These are phyloP conservation scores for Poeciliopsis turneri DNA, from an alignment of 2,797 vertebrate genomes.

Conservation along the genomic window DNA sequence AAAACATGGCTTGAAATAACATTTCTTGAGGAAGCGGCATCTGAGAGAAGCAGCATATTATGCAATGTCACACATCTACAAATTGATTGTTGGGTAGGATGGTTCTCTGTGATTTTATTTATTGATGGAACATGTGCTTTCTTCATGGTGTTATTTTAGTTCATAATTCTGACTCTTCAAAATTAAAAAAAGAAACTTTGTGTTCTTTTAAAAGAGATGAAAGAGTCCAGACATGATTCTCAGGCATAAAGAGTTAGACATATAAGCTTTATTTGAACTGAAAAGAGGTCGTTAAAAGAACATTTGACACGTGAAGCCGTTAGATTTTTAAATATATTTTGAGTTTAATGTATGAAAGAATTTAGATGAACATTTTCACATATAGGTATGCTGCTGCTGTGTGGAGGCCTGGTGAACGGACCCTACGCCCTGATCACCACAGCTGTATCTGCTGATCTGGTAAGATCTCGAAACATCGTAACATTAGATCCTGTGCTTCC, in stretches of 20 bases:
- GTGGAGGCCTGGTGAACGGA: conserved; percentile 93
- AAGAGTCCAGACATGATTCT: neutral
- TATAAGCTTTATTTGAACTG: neutral
- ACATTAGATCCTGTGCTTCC: conserved; percentile 12
- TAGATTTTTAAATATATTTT: neutral
- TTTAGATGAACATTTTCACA: neutral
- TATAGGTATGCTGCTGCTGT: conserved; percentile 91
- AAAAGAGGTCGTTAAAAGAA: neutral
- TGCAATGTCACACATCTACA: neutral
- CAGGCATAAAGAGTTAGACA: neutral
- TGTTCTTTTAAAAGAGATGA: neutral
- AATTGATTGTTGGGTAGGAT: neutral
- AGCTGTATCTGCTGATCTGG: conserved; percentile 95
- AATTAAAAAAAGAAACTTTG: neutral
- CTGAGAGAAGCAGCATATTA: neutral
- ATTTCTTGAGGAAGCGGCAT: neutral
- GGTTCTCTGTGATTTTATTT: neutral
- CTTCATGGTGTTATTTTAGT: conserved; percentile 2
- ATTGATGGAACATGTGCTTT: conserved; percentile 6
- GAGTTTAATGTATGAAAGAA: neutral
- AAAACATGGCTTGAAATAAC: neutral
- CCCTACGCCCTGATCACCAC: conserved; percentile 97
- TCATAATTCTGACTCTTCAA: neutral
- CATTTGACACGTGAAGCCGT: neutral
- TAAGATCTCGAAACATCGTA: conserved; percentile 67